Conservation (phyloP, 2,113 vertebrate genomes). For the Poeciliopsis occidentalis region DNA sequence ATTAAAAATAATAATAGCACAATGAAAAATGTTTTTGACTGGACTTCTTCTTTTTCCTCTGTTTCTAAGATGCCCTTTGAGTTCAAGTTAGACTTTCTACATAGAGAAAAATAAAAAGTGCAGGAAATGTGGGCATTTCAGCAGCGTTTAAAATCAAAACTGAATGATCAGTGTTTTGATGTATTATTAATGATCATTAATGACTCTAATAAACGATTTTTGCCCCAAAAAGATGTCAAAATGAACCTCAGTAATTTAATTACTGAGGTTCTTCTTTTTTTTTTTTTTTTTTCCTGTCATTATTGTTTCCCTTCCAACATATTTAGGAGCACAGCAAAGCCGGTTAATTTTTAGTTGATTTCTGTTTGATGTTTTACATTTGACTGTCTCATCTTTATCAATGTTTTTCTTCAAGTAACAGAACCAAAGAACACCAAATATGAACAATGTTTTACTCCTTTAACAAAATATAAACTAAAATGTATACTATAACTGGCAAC, state of each 20-base stretch:
- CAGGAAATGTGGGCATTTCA: not conserved
- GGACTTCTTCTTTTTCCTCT: not conserved
- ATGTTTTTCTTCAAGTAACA: too few species aligned
- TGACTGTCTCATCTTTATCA: too few species aligned
- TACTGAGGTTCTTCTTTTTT: too few species aligned
- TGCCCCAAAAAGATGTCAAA: not conserved
- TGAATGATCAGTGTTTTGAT: not conserved
- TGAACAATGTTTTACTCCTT: too few species aligned
- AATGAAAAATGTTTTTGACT: not conserved
- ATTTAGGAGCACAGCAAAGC: not conserved
- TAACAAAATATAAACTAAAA: too few species aligned
- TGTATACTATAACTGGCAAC: too few species aligned
- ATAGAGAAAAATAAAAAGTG: not conserved
- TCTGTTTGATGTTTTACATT: too few species aligned
- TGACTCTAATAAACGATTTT: not conserved
- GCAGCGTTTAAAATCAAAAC: not conserved
- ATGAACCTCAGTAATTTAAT: not conserved
- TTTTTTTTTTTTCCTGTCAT: not conserved
- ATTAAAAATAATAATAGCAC: not conserved
- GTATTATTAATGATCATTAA: not conserved
- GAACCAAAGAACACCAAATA: too few species aligned
- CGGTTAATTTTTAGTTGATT: too few species aligned
- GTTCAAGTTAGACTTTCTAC: not conserved
- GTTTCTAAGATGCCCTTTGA: not conserved
- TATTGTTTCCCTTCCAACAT: not conserved